A percentile compares a stretch with the other conserved stretches of the same genome.
Evolutionary conservation across 2,113 vertebrate genomes (phyloP).

Genomic region (Tragelaphus scriptus): DNA sequence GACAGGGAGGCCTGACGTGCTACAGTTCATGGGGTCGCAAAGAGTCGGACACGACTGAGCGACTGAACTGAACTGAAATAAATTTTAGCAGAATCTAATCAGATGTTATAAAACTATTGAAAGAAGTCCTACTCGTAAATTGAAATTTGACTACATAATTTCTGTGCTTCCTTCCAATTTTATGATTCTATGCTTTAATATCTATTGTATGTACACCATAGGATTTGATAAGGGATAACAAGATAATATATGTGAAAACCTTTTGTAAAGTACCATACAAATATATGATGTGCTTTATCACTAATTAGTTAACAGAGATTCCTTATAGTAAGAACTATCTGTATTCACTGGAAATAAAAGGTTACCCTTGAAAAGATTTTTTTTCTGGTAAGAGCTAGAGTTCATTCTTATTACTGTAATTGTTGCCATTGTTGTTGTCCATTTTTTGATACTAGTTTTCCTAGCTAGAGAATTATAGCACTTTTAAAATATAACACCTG

Average conservation of each 20-base stretch:
- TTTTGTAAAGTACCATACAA: background rate
- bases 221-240: background rate
- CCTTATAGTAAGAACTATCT: background rate
- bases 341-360: background rate
- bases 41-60: no score
- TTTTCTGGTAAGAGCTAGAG: background rate
- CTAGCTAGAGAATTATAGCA: background rate
- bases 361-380: background rate
- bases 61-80: background rate
- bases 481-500: background rate
- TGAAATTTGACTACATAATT: background rate
- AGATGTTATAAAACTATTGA: background rate
- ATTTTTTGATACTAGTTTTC: background rate
- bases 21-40: no score
- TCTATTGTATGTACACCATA: background rate
- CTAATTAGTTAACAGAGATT: background rate
- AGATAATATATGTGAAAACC: slow-evolving; percentile 24
- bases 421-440: background rate
- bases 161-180: background rate
- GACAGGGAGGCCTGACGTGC: no score
- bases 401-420: background rate
- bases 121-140: background rate
- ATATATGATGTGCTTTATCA: background rate
- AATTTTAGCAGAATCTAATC: background rate
- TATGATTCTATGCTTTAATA: slow-evolving; percentile 29